phyloP scores from a whole-genome alignment of 2,888 invertebrate species.

The Acanthosepion lycidas region DNA sequence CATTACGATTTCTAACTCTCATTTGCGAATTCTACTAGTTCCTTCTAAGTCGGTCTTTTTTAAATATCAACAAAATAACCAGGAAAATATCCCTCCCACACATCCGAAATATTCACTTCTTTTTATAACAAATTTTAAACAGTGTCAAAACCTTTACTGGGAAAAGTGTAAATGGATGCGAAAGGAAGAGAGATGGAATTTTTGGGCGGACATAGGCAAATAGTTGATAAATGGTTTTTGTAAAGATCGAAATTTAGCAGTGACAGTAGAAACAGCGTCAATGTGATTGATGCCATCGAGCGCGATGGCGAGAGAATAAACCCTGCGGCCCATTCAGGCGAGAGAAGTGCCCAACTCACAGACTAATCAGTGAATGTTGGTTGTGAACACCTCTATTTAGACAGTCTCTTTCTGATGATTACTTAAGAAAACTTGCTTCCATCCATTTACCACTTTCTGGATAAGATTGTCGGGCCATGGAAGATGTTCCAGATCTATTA shows the following conservation, averaged over 20 bases:
- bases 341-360: neutral
- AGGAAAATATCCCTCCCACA: too few relatives aligned
- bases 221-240: slow-evolving; percentile 23
- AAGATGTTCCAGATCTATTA: too few relatives aligned
- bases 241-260: neutral
- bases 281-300: neutral
- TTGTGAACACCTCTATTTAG: neutral
- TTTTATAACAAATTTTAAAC: neutral
- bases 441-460: too few relatives aligned
- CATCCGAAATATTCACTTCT: neutral
- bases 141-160: neutral
- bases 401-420: neutral
- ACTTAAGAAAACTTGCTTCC: neutral
- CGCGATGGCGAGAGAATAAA: neutral
- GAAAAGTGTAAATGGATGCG: neutral
- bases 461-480: neutral
- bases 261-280: neutral
- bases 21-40: too few relatives aligned
- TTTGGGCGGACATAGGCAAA: neutral
- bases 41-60: too few relatives aligned
- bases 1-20: too few relatives aligned
- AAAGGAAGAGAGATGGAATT: neutral
- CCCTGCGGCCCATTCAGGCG: neutral
- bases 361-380: neutral
- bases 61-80: too few relatives aligned